These are phyloP conservation scores for Trissolcus japonicus DNA, from an alignment of 2,888 invertebrate genomes.

Conservation along the genomic window DNA sequence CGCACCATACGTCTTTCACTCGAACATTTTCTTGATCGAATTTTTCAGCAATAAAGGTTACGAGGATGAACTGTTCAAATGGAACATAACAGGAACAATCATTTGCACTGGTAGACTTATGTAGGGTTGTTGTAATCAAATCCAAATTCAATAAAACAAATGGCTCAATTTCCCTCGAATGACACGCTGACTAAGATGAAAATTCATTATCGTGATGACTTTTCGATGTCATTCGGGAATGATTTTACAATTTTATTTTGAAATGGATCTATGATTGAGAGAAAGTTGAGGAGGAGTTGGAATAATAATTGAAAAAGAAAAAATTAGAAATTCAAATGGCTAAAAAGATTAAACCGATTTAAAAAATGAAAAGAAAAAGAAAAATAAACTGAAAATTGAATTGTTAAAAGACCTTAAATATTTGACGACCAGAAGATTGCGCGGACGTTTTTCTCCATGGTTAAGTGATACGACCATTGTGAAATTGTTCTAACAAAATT, in stretches of 20 bases:
- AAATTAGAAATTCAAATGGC: neutral
- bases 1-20: slow-evolving; percentile 11
- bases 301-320: neutral
- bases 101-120: no score
- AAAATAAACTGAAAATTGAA: no score
- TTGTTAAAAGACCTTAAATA: slow-evolving; percentile 29
- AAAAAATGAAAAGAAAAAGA: neutral
- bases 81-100: no score
- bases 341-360: no score
- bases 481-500: neutral
- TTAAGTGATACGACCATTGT: slow-evolving; percentile 41
- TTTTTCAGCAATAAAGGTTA: slow-evolving; percentile 8
- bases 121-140: no score
- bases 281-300: neutral
- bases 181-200: no score
- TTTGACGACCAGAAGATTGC: slow-evolving; percentile 30
- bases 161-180: no score
- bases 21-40: slow-evolving; percentile 7
- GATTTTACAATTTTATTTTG: no score
- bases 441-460: slow-evolving; percentile 35
- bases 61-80: neutral
- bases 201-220: no score
- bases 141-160: no score
- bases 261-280: neutral
- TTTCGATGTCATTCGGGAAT: no score